Percentiles rank a stretch among this genome's conserved stretches.
phyloP scores from a whole-genome alignment of 2,888 invertebrate genomes.

The Urechis unicinctus region DNA sequence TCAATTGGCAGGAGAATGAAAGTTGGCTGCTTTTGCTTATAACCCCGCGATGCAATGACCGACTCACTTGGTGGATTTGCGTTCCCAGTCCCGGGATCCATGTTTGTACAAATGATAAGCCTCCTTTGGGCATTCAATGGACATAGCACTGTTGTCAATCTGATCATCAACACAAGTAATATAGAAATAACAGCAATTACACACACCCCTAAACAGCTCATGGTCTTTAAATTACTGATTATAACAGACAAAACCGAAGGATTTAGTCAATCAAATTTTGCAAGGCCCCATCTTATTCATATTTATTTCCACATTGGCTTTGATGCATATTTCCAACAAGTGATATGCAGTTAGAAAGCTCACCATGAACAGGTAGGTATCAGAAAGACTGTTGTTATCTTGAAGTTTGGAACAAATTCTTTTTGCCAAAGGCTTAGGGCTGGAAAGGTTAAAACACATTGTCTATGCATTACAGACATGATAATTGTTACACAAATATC shows the following conservation, averaged over 20 bases:
- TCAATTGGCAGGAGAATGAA: too few relatives aligned
- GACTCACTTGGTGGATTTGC: slow-evolving; percentile 7
- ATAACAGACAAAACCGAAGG: too few relatives aligned
- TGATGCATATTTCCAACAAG: slow-evolving; percentile 7
- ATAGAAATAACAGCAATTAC: neutral
- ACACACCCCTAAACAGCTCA: neutral
- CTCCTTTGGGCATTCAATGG: slow-evolving; percentile 61
- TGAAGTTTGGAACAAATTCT: slow-evolving; percentile 82
- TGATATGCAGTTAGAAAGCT: slow-evolving; percentile 37
- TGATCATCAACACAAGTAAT: slow-evolving; percentile 43
- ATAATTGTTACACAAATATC: too few relatives aligned
- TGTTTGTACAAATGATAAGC: slow-evolving; percentile 69
- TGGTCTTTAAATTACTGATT: too few relatives aligned
- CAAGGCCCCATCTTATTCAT: too few relatives aligned
- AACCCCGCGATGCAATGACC: neutral
- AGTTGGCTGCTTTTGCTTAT: too few relatives aligned
- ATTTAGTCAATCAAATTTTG: too few relatives aligned
- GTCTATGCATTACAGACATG: too few relatives aligned
- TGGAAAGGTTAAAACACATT: too few relatives aligned
- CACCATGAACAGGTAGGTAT: slow-evolving; percentile 76
- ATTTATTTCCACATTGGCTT: too few relatives aligned
- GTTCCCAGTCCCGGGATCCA: slow-evolving; percentile 71
- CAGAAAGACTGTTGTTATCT: slow-evolving; percentile 62
- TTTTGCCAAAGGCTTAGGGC: slow-evolving; percentile 58
- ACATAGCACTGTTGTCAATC: slow-evolving; percentile 76